Conservation (phyloP, 2,888 invertebrate species). For the Nephrotoma flavescens region DNA sequence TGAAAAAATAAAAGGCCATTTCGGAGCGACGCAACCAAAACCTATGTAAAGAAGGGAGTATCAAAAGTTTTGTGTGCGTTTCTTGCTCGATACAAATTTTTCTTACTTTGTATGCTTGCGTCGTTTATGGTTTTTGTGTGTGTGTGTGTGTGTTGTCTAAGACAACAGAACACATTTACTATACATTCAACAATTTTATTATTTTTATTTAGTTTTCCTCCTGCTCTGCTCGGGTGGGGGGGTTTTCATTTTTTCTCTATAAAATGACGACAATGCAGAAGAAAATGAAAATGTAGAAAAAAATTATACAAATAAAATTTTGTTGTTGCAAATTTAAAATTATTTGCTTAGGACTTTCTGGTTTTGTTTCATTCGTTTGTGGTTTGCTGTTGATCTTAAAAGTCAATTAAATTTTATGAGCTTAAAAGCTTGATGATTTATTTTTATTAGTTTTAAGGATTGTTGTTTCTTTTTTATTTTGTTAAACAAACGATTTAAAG, state of each 20-base stretch:
- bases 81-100: not conserved
- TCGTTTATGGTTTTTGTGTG: not conserved
- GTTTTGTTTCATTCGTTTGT: not conserved
- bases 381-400: not conserved
- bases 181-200: not conserved
- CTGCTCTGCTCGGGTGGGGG: not conserved
- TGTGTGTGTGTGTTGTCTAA: not conserved
- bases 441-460: not conserved
- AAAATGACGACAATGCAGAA: not conserved
- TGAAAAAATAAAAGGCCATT: not conserved
- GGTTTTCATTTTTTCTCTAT: not conserved
- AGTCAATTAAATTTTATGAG: not conserved
- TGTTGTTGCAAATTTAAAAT: not conserved
- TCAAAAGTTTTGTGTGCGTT: not conserved
- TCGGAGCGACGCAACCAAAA: not conserved
- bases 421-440: not conserved
- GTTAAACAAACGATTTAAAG: not conserved
- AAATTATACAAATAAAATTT: not conserved
- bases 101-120: not conserved
- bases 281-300: not conserved
- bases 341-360: not conserved
- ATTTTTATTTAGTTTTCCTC: not conserved
- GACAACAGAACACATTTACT: not conserved
- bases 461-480: not conserved
- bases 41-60: not conserved